Conservation (phyloP, 2,888 invertebrate genomes). For the Embidobia sp. region DNA sequence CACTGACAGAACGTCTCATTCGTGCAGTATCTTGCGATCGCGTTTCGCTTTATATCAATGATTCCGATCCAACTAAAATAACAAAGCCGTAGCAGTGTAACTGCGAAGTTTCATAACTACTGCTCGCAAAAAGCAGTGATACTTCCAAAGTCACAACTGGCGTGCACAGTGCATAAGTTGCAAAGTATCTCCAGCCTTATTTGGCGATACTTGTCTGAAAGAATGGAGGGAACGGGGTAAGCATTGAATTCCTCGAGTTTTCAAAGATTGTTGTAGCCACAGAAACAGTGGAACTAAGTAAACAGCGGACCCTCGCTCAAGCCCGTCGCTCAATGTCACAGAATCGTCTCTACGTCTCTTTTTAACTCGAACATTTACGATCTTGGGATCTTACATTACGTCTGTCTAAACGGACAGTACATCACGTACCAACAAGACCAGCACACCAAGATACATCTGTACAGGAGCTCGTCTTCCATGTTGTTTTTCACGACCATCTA, state of each 20-base stretch:
- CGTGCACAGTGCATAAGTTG: conserved; percentile 59
- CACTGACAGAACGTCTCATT: conserved; percentile 6
- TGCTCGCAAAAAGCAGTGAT: conserved; percentile 36
- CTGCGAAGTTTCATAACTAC: conserved; percentile 43
- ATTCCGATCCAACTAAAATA: conserved; percentile 10
- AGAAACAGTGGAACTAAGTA: conserved; percentile 68
- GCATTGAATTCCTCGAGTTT: conserved; percentile 62
- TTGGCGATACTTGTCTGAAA: conserved; percentile 67
- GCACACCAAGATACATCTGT: conserved; percentile 62
- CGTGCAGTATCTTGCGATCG: not conserved
- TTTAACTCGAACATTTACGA: conserved; percentile 68
- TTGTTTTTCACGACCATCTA: conserved; percentile 34
- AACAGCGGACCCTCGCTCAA: conserved; percentile 70
- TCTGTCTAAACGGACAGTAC: conserved; percentile 66
- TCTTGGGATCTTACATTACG: conserved; percentile 64
- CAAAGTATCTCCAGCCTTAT: conserved; percentile 67
- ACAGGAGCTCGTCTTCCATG: conserved; percentile 33
- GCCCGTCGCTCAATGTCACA: conserved; percentile 76
- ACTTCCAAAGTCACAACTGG: conserved; percentile 51
- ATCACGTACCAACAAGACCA: conserved; percentile 62
- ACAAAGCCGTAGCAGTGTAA: conserved; percentile 9
- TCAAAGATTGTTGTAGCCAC: conserved; percentile 60
- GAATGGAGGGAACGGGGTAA: conserved; percentile 56
- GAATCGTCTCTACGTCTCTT: conserved; percentile 75
- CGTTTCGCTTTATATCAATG: conserved; percentile 5